Evolutionary conservation across 2,888 invertebrate genomes (phyloP), one percentile per base, ranked within the genome.

Genomic region (Chloromyia formosa): DNA sequence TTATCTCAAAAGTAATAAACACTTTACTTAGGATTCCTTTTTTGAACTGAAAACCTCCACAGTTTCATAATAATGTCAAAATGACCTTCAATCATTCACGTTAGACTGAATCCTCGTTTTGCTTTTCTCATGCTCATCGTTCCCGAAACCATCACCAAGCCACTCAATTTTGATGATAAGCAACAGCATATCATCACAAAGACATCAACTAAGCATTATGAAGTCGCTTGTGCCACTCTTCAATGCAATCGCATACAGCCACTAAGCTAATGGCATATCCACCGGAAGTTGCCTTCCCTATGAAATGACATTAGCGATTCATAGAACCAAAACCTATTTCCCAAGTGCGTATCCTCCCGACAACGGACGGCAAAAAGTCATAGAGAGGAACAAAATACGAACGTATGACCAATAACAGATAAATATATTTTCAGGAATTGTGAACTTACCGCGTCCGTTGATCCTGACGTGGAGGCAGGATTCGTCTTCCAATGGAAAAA

Each of bases 401-500:
- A n/a, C 49, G 49, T 49, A 49, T n/a, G 12, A 49, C 49, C 12
- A 12, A 49, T 20, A 56, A 56, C 27, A 35, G 27, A 35, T 35
- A 35, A 35, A 35, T 35, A 66, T 18, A 66, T 66, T 49, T 35
- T 16, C 9, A 49, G 16, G 10, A 66, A 22, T 7, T 20, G 4
- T 45, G 18, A 66, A 66, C 66, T 66, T 66, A 66, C 66, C 12
- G 9, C 20, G 18, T 45, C 45, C n/a, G 35, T 66, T 49, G 66
- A 49, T 66, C 66, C 66, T 20, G 22, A 35, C 27, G 27, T 35
- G 27, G 7, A 35, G 27, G 27, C 14, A 14, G 22, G 10, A 49
- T 16, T 40, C 49, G 66, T 22, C 49, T n/a, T 18, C 23, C 27
- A 35, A 2, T 35, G 27, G 18, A 49, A 18, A 66, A 45, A 66